Evolutionary conservation across 1,140 invertebrate species (phyloP), one percentile per base, ranked within the genome.

Genomic region (Polyergus mexicanus): DNA sequence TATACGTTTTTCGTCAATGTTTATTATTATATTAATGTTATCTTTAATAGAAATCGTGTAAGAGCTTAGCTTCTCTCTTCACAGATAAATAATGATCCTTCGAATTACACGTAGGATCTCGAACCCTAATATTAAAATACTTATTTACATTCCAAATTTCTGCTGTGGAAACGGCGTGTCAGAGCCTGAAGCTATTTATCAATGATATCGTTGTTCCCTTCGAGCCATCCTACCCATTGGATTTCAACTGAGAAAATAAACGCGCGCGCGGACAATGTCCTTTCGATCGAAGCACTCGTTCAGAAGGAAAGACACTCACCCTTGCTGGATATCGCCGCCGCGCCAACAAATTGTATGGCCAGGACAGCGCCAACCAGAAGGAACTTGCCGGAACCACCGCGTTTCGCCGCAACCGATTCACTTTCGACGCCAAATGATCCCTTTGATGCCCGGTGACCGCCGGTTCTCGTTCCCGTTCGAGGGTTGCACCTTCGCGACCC

Each of bases 251-350:
- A 22, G 22, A 38, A 66, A 66, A 41, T 44, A 80, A 41, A 13
- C 22, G 28, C 28, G 16, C 16, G 10, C 58, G 19, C 10, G 7
- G n/a, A 44, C 19, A 51, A 51, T 51, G 47, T 66, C 11, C 25
- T 38, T 22, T 28, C 32, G n/a, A 65, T 13, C 56, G 51, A 44
- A 16, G 44, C 76, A 51, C 51, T 56, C 28, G 22, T n/a, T 19
- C 10, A 16, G 2, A 63, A 62, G 16, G 56, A 41, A 32, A 44
- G 22, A 44, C 22, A 81, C 89, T 89, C 78, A 90, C 89, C 89
- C 38, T 76, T 86, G 28, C 28, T 81, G 25, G 74, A 62, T 54
- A 72, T n/a, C 11, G 76, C 83, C 13, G 71, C 62, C 10, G 78
- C 84, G 11, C 66, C 80, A 19, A 68, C 25, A 35, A 76, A 81